Conservation (phyloP, 2,888 invertebrate genomes). For the Zelleria hepariella region DNA sequence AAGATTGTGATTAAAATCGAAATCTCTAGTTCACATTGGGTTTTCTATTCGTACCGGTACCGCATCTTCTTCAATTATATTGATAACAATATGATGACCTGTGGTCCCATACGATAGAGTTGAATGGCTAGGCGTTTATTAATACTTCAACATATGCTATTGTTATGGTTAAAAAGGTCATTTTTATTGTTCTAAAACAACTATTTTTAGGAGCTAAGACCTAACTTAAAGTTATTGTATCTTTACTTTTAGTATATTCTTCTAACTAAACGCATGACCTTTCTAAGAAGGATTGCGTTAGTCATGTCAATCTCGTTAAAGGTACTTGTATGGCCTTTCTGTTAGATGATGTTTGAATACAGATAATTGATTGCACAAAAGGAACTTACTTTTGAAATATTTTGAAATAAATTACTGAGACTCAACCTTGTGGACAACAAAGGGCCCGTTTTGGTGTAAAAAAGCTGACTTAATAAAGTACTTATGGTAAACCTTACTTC, state of each 20-base stretch:
- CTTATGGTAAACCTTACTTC: too few species aligned
- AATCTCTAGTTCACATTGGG: not conserved
- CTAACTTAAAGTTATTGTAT: too few species aligned
- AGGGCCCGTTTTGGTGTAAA: not conserved
- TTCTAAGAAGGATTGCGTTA: not conserved
- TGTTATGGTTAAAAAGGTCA: too few species aligned
- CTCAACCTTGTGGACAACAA: not conserved
- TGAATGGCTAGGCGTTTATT: not conserved
- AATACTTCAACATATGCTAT: too few species aligned
- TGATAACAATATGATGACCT: not conserved
- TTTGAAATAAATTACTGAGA: not conserved
- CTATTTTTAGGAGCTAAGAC: too few species aligned
- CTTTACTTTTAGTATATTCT: not conserved
- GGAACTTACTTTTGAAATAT: not conserved
- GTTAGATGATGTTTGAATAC: not conserved
- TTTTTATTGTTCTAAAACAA: too few species aligned
- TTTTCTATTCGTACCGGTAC: not conserved
- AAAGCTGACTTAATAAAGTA: not conserved
- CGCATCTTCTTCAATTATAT: not conserved
- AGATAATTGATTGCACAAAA: not conserved
- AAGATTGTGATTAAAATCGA: not conserved
- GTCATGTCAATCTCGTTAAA: slow-evolving; percentile 6
- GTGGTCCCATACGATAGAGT: not conserved
- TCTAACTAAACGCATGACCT: not conserved
- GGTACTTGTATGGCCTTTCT: not conserved